Evolutionary conservation across 2,797 vertebrate genomes (phyloP), one percentile per base, ranked within the genome.

Genomic region (Pipistrellus kuhlii): DNA sequence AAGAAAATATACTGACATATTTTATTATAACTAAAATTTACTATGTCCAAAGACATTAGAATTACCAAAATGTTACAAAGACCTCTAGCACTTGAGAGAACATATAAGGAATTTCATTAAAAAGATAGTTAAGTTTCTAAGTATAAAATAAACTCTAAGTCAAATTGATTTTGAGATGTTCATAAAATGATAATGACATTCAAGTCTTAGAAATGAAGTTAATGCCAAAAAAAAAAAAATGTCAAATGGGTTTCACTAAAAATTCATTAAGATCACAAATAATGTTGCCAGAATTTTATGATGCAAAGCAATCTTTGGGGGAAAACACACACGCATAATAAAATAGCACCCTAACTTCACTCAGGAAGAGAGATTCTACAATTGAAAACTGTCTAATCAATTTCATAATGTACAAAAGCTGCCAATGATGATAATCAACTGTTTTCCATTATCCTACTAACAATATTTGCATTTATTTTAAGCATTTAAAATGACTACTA

Each of bases 401-500:
- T 96, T 91, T 94, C 32, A 73, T 77, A 84, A 85, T 66, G 93
- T 69, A 64, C 25, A 94, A 95, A 88, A 94, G 44, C 57, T 92
- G 53, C 32, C 73, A 93, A 35, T 51, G 71, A 95, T 27, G 82
- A 20, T 21, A 94, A 93, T 91, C 89, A 85, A 68, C 48, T 93
- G 32, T n/a, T 76, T 93, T 93, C 46, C 73, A 41, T 94, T 57
- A 93, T 94, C 94, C 90, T 57, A 72, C 10, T 88, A 90, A 94
- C 41, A 95, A 89, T 93, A 90, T 93, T 77, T 96, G 62, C 62
- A 91, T 91, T 96, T 95, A 90, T 76, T 94, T 95, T 88, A 83
- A 96, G 78, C 53, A 76, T 80, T 73, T 76, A 76, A 96, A 96
- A 85, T 77, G 77, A 95, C 6, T 82, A 15, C 27, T 85, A 17